Base-by-base conservation (phyloP, 2,113 vertebrate genomes). In the Pandion haliaetus region DNA sequence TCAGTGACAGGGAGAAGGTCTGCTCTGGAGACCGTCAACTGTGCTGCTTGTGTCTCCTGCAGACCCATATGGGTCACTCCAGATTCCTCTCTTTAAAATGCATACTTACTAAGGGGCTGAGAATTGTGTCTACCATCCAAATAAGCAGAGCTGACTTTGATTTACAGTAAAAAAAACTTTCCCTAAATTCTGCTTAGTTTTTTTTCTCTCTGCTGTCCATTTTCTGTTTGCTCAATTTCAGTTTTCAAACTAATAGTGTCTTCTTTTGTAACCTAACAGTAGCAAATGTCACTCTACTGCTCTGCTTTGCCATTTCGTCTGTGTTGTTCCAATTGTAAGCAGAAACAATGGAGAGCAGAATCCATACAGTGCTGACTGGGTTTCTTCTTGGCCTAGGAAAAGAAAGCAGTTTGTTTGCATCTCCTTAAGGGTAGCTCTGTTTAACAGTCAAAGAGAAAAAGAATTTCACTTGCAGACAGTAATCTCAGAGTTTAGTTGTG, bases 271-370 rank as follows among this genome's bases (percentile, higher is more conserved):
- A 93, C 55, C 15, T 36, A 81, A 76, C 82, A 90, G 85, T 74
- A 91, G 71, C 62, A 86, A 91, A 73, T 54, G 52, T 86, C 71
- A 58, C 28, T 84, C 38, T 25, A 12, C 32, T n/a, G 17, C 20
- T 91, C 52, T 70, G 8, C 80, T 95, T 77, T 63, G 62, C 25
- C 42, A 26, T 62, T 70, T 80, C 23, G 8, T 92, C 42, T 70
- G 0, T 42, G 70, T 84, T 91, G 42, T 82, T 91, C 58, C 89
- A 88, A 47, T 52, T 83, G 42, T 72, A 59, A 70, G 40, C 34
- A 91, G 84, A 77, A 86, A 77, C 66, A 95, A 95, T 88, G 59
- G 81, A 89, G 63, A 93, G n/a, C 62, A 70, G 81, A 72, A 95
- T 85, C 78, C 85, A 79, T 79, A 57, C n/a, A 62, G 34, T 14